Conservation (phyloP, 2,888 invertebrate species). For the Hypolimnas misippus region DNA sequence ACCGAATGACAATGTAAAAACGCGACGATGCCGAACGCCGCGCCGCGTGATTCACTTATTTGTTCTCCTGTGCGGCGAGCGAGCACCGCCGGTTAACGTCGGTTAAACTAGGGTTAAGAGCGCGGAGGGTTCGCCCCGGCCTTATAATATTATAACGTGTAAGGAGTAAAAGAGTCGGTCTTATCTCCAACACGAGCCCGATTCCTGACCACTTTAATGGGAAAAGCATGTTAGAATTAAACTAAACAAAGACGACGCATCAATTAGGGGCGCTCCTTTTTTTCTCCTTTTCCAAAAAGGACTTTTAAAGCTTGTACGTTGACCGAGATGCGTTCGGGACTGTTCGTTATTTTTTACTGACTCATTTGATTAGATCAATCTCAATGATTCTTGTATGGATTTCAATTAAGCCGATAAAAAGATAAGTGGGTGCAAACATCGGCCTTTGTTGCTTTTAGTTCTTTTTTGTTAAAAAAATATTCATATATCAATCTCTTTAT, state of each 20-base stretch:
- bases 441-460: slow-evolving; percentile 48
- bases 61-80: slow-evolving; percentile 64
- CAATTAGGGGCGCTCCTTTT: slow-evolving; percentile 79
- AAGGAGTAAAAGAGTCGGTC: slow-evolving; percentile 81
- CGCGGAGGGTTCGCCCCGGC: slow-evolving; percentile 59
- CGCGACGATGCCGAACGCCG: slow-evolving; percentile 65
- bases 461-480: slow-evolving; percentile 27
- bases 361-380: slow-evolving; percentile 81
- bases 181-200: slow-evolving; percentile 77
- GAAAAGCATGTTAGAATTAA: slow-evolving; percentile 85
- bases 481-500: slow-evolving; percentile 6
- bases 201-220: slow-evolving; percentile 84
- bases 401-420: slow-evolving; percentile 76
- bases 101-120: slow-evolving; percentile 75
- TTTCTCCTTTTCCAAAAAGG: slow-evolving; percentile 69
- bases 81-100: slow-evolving; percentile 64
- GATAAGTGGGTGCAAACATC: slow-evolving; percentile 71
- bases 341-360: slow-evolving; percentile 77
- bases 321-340: slow-evolving; percentile 69
- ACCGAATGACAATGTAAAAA: slow-evolving; percentile 76
- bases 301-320: slow-evolving; percentile 77
- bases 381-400: slow-evolving; percentile 78
- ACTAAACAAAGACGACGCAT: slow-evolving; percentile 85
- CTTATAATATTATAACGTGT: slow-evolving; percentile 82
- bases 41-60: slow-evolving; percentile 66